These are phyloP conservation scores for Meloidogyne chitwoodi DNA, from an alignment of 1,140 invertebrate genomes.

Conservation along the genomic window DNA sequence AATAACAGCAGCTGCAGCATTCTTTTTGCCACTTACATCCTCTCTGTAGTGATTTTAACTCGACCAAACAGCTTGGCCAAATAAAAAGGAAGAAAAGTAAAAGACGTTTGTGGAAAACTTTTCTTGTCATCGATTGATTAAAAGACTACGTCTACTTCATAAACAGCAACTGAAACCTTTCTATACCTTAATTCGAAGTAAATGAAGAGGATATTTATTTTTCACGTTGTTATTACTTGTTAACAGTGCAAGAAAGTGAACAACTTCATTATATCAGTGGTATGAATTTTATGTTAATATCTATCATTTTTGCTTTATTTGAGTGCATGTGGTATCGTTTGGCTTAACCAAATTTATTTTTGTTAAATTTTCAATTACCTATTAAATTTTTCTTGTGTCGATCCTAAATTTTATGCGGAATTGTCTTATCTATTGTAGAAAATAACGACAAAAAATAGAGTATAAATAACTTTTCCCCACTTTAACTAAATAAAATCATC, in stretches of 20 bases:
- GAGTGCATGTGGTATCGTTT: no score
- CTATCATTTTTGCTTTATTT: no score
- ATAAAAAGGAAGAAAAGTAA: background rate
- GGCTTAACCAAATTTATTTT: no score
- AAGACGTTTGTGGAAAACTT: background rate
- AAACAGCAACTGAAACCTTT: background rate
- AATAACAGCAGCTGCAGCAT: background rate
- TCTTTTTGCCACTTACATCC: background rate
- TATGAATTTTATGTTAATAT: no score
- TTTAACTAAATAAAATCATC: no score
- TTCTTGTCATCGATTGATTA: background rate
- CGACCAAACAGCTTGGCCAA: background rate
- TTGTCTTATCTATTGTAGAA: no score
- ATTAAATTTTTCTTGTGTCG: no score
- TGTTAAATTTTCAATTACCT: no score
- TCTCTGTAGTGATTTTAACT: background rate
- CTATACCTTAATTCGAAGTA: background rate
- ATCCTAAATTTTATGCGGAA: no score
- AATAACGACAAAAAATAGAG: no score
- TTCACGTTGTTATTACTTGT: background rate
- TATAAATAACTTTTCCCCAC: no score
- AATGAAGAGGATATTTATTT: background rate
- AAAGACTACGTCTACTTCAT: background rate
- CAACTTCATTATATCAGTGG: background rate
- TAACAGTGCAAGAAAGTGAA: background rate